Evolutionary conservation across 2,113 vertebrate genomes (phyloP), one percentile per base, ranked within the genome.

Genomic region (Acanthochromis polyacanthus): DNA sequence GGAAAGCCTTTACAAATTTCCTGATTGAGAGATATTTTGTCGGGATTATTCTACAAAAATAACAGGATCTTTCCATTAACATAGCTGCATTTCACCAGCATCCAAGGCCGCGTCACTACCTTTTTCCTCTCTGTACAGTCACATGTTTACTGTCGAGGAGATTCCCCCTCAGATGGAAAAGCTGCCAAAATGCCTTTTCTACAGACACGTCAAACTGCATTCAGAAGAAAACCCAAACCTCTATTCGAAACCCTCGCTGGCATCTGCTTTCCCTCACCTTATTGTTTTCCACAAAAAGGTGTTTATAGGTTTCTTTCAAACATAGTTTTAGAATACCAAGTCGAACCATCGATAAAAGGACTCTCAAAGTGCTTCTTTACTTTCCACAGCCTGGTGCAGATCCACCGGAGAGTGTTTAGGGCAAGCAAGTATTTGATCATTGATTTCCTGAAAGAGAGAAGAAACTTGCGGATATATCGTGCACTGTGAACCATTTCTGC

Each of bases 81-180:
- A 30, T 45, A 30, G 22, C 36, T 63, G 28, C n/a, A 56, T 50
- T 69, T 56, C 25, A 38, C 23, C 20, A 23, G 46, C 25, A 55
- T 10, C 6, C 32, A 52, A 30, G 50, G 20, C 1, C n/a, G 50
- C 0, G 0, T 1, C 1, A 17, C 36, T 17, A 40, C 52, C 25
- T 68, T 72, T 20, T 25, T 80, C 30, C 12, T 61, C 16, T 55
- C 19, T 20, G 14, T 43, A 23, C 52, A 78, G 23, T 57, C 36
- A 20, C 10, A 23, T 50, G 15, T 55, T 17, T 53, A 19, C 10
- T 28, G 22, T 69, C 48, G 9, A 20, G 38, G n/a, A 66, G 68
- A 67, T 68, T 69, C 64, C n/a, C 25, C 23, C 66, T 78, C 20
- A 32, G 53, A 65, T 62, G 0, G 72, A 62, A 82, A 76, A 73